Evolutionary conservation across 2,888 invertebrate genomes (phyloP).

Genomic region (Idaea aversata): DNA sequence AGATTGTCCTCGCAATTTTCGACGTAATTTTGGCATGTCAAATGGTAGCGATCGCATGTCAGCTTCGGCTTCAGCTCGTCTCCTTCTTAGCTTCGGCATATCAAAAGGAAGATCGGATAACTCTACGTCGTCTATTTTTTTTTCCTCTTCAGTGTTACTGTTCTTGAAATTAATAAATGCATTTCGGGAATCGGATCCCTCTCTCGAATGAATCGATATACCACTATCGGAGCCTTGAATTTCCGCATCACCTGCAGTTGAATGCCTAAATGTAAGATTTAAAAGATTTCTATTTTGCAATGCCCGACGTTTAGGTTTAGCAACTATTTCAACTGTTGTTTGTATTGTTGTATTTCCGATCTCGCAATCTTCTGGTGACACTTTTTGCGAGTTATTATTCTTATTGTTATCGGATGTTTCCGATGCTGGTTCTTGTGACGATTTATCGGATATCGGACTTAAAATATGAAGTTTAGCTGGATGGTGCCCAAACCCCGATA

Average conservation of each 20-base stretch:
- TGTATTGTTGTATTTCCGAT: conserved; percentile 64
- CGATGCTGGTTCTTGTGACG: conserved; percentile 91
- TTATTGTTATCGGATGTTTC: conserved; percentile 91
- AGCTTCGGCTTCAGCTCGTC: conserved; percentile 87
- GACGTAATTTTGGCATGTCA: conserved; percentile 93
- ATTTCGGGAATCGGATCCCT: conserved; percentile 86
- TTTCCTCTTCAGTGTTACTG: conserved; percentile 75
- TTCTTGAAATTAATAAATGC: conserved; percentile 82
- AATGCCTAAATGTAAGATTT: conserved; percentile 83
- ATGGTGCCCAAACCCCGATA: conserved; percentile 86
- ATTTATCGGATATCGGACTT: conserved; percentile 94
- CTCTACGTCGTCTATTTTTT: conserved; percentile 82
- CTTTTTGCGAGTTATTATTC: conserved; percentile 88
- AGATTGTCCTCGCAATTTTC: conserved; percentile 84
- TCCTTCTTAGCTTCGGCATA: conserved; percentile 91
- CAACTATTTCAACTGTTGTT: conserved; percentile 72
- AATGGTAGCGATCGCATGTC: conserved; percentile 92
- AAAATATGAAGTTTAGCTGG: conserved; percentile 90
- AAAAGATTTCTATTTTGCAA: conserved; percentile 89
- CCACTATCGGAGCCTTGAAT: conserved; percentile 94
- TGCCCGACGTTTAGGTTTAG: conserved; percentile 83
- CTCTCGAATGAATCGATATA: conserved; percentile 91
- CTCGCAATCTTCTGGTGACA: conserved; percentile 84
- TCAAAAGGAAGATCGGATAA: conserved; percentile 92
- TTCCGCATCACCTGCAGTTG: conserved; percentile 85